Base-by-base conservation (phyloP, 2,113 vertebrate species). In the Nyctereutes procyonoides region DNA sequence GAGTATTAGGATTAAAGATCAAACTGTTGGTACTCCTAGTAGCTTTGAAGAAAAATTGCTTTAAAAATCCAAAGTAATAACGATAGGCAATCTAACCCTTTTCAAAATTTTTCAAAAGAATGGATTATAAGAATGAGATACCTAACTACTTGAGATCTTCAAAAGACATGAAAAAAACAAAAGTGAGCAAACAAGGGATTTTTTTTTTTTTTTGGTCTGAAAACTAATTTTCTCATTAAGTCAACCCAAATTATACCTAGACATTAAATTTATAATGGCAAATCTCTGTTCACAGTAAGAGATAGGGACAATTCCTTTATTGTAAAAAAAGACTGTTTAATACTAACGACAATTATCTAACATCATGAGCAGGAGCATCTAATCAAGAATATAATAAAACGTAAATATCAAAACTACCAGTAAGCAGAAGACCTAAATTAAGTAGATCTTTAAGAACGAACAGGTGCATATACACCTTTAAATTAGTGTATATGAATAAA, bases 1-100 rank as follows among this genome's bases (percentile, higher is more conserved):
- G 8, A 38, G 17, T 87, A 11, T 86, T 65, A 90, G 48, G 48
- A 87, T 6, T 58, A 9, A 3, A 92, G 32, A 77, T 28, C 63
- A 51, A 93, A 94, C 11, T 38, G 28, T 12, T 85, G 67, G 11
- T 26, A 60, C 22, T 77, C 32, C 88, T 48, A 84, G 63, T 14
- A 80, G 32, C 38, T 96, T 32, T 71, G 71, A 55, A 92, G 86
- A 28, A 88, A 93, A 97, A 92, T 43, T 86, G 79, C 80, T 95
- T 96, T 88, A 90, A 94, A 95, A 95, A 55, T 96, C 92, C 43
- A 83, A 73, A 85, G 53, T 77, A 84, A 76, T 82, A 30, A 94
- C 38, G 63, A 88, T 43, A 95, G 62, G 56, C 15, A 74, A 79
- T 53, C 88, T 58, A 84, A 65, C 14, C 7, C 10, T 11, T n/a